A percentile compares a stretch with the other conserved stretches of the same genome.
These are phyloP conservation scores for Poecilia velifera DNA, from an alignment of 2,797 vertebrate species.

Conservation along the genomic window DNA sequence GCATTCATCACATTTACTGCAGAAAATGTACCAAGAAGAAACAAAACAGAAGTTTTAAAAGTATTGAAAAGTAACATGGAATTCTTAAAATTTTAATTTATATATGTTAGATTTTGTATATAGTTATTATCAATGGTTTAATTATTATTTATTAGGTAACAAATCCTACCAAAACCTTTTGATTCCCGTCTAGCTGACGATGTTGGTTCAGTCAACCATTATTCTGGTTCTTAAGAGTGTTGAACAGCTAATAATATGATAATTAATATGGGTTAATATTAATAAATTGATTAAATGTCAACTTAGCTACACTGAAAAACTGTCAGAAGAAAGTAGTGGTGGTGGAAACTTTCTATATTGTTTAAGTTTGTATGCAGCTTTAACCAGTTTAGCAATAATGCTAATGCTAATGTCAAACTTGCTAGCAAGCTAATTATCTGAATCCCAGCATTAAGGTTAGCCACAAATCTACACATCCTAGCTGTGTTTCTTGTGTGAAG, in stretches of 20 bases:
- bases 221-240: not conserved
- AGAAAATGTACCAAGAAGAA: not conserved
- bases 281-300: not conserved
- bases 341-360: not conserved
- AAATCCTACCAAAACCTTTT: not conserved
- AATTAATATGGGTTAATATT: not conserved
- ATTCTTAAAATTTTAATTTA: not conserved
- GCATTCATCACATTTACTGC: conserved; percentile 32
- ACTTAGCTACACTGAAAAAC: not conserved
- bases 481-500: not conserved
- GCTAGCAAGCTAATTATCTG: not conserved
- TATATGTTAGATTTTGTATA: not conserved
- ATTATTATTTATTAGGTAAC: not conserved
- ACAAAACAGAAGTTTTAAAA: not conserved
- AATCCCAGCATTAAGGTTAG: not conserved
- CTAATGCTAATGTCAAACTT: not conserved
- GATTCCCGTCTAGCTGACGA: not conserved
- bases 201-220: not conserved
- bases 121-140: not conserved
- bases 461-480: not conserved
- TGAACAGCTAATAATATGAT: not conserved
- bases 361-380: not conserved
- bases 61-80: not conserved
- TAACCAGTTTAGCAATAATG: not conserved
- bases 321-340: not conserved